Percentiles rank a stretch among this genome's conserved stretches.
Conservation (phyloP, 2,888 invertebrate genomes). For the Rhyacophila evoluta region DNA sequence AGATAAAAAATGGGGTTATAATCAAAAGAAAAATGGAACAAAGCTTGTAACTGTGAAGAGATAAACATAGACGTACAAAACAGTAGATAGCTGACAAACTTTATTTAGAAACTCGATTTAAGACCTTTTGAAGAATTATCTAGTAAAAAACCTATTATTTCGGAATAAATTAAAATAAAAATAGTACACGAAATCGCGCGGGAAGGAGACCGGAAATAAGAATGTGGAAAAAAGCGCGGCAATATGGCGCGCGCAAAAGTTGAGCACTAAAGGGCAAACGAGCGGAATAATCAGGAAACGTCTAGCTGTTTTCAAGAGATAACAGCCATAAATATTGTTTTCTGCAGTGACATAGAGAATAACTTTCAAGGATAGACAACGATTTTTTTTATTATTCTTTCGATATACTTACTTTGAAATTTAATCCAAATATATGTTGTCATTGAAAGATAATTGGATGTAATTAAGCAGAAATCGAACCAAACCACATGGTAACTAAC, state of each 20-base stretch:
- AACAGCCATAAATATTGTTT: constrained; percentile 48
- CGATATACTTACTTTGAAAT: too few species aligned
- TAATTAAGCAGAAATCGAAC: too few species aligned
- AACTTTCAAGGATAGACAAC: neutral
- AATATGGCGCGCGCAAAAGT: constrained; percentile 38
- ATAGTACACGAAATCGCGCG: neutral
- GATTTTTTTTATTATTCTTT: too few species aligned
- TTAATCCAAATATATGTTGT: too few species aligned
- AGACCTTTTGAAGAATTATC: neutral
- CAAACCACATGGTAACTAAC: too few species aligned
- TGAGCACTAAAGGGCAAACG: constrained; percentile 47
- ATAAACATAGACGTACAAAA: too few species aligned
- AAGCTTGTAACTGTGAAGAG: too few species aligned
- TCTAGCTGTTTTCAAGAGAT: constrained; percentile 36
- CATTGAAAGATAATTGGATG: too few species aligned
- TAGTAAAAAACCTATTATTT: neutral
- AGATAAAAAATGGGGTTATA: too few species aligned
- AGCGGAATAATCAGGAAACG: constrained; percentile 47
- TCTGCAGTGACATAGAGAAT: neutral
- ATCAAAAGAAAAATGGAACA: too few species aligned
- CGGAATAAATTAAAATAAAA: constrained; percentile 3
- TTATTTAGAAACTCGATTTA: too few species aligned
- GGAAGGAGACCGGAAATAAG: constrained; percentile 11
- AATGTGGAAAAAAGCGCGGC: constrained; percentile 27
- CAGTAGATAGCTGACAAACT: too few species aligned